Evolutionary conservation across 2,797 vertebrate species (phyloP), one percentile per base, ranked within the genome.

Genomic region (Lepidocolaptes lacrymiger): DNA sequence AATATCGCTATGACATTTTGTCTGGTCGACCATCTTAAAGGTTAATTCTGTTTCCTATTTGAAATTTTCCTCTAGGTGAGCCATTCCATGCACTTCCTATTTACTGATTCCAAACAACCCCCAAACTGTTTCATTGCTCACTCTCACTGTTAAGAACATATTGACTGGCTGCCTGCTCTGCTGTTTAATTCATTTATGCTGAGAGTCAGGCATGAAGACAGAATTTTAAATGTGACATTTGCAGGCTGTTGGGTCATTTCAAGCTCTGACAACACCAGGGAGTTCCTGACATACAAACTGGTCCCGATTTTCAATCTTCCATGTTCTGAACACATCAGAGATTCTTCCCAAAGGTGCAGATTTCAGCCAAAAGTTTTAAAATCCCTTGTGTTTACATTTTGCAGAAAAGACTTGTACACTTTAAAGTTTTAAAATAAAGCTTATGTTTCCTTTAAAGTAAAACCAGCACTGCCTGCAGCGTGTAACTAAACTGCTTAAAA

Each of bases 151-250:
- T 97, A 95, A 96, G 97, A 97, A 96, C 96, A 97, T 97, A 98
- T 97, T 97, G 97, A 98, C 98, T 98, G 97, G 96, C 97, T 97
- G 97, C 96, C 97, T 97, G 96, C 95, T 97, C 97, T 97, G 97
- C 97, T 98, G 97, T 98, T 98, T 98, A 98, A 98, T 98, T 98
- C 98, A 98, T 98, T 98, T 98, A 97, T 98, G 96, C 96, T 93
- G 94, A 97, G 97, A 97, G 93, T 97, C 97, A 97, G 97, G 96
- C 97, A 97, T 97, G 97, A 97, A 98, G 95, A 97, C 94, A 97
- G 98, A 98, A 98, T 98, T 97, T 97, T 97, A 97, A 98, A 98
- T 97, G 97, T 98, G 98, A 98, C 97, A 98, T 98, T 98, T 98
- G 97, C 97, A 97, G 97, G 95, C 97, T 97, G 96, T 96, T 98